Base-by-base conservation (phyloP, 1,140 invertebrate genomes). In the Adoxophyes honmai region DNA sequence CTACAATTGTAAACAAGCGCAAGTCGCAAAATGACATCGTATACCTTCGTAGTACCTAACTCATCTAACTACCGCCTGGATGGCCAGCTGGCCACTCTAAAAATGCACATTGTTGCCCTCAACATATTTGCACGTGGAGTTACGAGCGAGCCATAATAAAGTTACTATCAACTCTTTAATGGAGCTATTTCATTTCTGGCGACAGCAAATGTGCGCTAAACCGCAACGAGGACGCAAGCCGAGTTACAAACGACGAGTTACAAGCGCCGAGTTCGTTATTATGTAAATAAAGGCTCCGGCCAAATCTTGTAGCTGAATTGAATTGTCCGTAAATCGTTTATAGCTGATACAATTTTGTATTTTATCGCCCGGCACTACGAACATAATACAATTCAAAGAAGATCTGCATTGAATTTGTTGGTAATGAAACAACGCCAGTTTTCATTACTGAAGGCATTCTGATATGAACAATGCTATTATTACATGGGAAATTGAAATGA, bases 291-390 rank as follows among this genome's bases (percentile, higher is more conserved):
- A 6, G 21, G n/a, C 21, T 11, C 42, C 42, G 5, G 11, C 16
- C 18, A 28, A 48, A 33, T 33, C 42, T 33, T 48, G 16, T 18
- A 18, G 7, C 42, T 48, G n/a, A 48, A 48, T 28, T 5, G 42
- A 33, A 48, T 38, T 38, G 36, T 11, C 8, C n/a, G 16, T 18
- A 33, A 48, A 48, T 48, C 42, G 18, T 39, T 39, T 48, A 10
- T 48, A 33, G 42, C 18, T 28, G 42, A 48, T 28, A 21, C 9
- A n/a, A 48, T 48, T 48, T 48, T 48, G 42, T 48, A 48, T 48
- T 28, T n/a, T 1, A 18, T 28, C 39, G 39, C 16, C 18, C n/a
- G 18, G 18, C n/a, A 18, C 39, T 16, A 28, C 9, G 39, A 44
- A 9, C n/a, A 48, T 48, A 48, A 48, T 48, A 48, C 10, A 48